These are phyloP conservation scores for Sternarchorhynchus goeldii DNA, from an alignment of 2,797 vertebrate genomes.

Conservation along the genomic window DNA sequence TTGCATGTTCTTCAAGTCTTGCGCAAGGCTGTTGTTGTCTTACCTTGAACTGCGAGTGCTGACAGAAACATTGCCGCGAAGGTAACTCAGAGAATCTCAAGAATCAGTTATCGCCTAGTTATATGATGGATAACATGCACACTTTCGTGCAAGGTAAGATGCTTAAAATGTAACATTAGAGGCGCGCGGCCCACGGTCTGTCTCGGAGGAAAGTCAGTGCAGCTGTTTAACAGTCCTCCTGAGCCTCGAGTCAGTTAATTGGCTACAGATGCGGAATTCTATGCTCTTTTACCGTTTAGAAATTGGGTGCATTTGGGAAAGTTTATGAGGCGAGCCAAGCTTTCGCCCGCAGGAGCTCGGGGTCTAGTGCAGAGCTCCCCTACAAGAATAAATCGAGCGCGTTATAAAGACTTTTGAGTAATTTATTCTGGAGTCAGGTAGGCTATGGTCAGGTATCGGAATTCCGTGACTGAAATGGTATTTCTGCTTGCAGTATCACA, in stretches of 20 bases:
- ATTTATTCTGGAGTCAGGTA: slow-evolving; percentile 53
- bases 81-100: background rate
- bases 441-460: slow-evolving; percentile 37
- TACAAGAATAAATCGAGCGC: slow-evolving; percentile 60
- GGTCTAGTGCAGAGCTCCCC: slow-evolving; percentile 44
- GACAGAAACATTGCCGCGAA: background rate
- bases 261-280: slow-evolving; percentile 79
- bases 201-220: slow-evolving; percentile 75
- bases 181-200: slow-evolving; percentile 74
- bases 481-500: slow-evolving; percentile 8
- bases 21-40: too few relatives aligned
- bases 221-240: slow-evolving; percentile 76
- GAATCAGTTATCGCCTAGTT: slow-evolving; percentile 21
- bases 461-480: background rate
- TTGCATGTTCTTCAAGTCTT: too few relatives aligned
- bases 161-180: slow-evolving; percentile 81
- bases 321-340: slow-evolving; percentile 73
- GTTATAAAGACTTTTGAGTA: slow-evolving; percentile 54
- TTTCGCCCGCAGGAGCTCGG: slow-evolving; percentile 64
- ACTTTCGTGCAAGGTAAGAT: slow-evolving; percentile 65
- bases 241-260: slow-evolving; percentile 72
- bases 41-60: background rate
- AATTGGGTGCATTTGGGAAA: slow-evolving; percentile 76
- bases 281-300: slow-evolving; percentile 72
- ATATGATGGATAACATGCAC: slow-evolving; percentile 73